phyloP scores from a whole-genome alignment of 2,888 invertebrate species.

The Cantharis rustica region DNA sequence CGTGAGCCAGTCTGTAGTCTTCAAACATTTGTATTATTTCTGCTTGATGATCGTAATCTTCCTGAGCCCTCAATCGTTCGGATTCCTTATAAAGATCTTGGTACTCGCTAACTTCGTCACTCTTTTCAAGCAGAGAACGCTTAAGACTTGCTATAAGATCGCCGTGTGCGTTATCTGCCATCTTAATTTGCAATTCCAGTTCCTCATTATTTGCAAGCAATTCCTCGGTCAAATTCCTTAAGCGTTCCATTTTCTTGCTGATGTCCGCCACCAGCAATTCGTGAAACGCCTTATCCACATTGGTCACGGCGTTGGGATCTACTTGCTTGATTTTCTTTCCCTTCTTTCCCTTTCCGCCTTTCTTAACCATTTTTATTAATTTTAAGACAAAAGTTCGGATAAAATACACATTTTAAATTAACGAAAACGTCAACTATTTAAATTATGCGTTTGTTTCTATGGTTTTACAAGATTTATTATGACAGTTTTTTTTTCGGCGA shows the following conservation, averaged over 20 bases:
- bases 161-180: conserved; percentile 78
- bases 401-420: background rate
- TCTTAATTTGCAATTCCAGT: conserved; percentile 64
- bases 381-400: background rate
- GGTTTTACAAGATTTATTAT: background rate
- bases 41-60: conserved; percentile 70
- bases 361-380: conserved; percentile 32
- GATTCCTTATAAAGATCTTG: conserved; percentile 73
- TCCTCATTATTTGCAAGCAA: conserved; percentile 74
- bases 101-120: conserved; percentile 66
- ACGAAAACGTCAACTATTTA: background rate
- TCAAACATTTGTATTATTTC: conserved; percentile 71
- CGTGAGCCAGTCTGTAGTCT: conserved; percentile 78
- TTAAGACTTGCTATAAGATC: conserved; percentile 85
- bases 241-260: conserved; percentile 77
- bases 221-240: conserved; percentile 61
- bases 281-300: conserved; percentile 72
- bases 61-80: conserved; percentile 70
- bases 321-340: conserved; percentile 55
- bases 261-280: conserved; percentile 82
- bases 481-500: no score
- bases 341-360: conserved; percentile 40
- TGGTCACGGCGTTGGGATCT: conserved; percentile 60
- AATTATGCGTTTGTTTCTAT: background rate
- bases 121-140: conserved; percentile 70